Base-by-base conservation (phyloP, 2,797 vertebrate genomes). In the Sitta carolinensis region DNA sequence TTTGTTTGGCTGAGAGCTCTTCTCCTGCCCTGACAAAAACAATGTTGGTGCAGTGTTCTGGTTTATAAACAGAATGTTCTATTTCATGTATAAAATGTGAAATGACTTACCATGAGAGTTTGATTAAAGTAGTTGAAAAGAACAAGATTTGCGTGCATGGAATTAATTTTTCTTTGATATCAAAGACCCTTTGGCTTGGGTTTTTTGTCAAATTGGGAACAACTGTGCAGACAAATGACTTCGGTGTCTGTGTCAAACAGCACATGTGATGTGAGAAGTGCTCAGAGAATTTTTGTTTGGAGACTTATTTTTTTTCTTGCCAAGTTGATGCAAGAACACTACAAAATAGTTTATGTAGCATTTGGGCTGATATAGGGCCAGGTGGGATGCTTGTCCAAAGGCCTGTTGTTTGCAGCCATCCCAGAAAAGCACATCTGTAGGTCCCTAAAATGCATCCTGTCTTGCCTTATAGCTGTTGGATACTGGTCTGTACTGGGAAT, bases 1-100 rank as follows among this genome's bases (percentile, higher is more conserved):
- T 83, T 80, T 92, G 0, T 42, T 83, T 92, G 57, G n/a, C 68
- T 55, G 58, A 87, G 76, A 87, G 40, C 47, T 87, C 58, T n/a
- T 93, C 42, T 88, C 34, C 50, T 82, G 34, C 61, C 55, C 47
- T 47, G 40, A 81, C 7, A 2, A 90, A 93, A 84, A 55, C 0
- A 0, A 20, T 67, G 57, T 66, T 92, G 95, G 72, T 78, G n/a
- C 40, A 81, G n/a, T n/a, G 20, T 70, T 94, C 52, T 72, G 40
- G 21, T 94, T 95, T 93, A 75, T 95, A 93, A 91, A 93, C 87
- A 91, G 73, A 84, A 89, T 42, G 54, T 86, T 93, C 66, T 81
- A 84, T 73, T 93, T 79, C 59, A 61, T 57, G 45, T 82, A 62
- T 50, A 92, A 95, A 79, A 95, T 54, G 27, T 76, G 52, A 86